phyloP scores from a whole-genome alignment of 2,888 invertebrate species.

The Dinocampus coccinellae region DNA sequence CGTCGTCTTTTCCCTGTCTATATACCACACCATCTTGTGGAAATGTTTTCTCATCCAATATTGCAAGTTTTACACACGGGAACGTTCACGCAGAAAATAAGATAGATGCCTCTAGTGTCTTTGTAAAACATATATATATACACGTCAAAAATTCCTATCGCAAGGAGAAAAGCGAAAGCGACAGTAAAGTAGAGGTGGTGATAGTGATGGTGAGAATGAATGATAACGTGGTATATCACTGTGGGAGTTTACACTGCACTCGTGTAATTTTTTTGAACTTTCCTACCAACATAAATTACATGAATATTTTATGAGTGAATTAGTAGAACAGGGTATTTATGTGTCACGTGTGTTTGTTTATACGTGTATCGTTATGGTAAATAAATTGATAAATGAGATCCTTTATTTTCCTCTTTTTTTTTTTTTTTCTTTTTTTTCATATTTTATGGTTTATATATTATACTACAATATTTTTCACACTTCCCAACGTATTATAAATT shows the following conservation, averaged over 20 bases:
- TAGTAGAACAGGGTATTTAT: neutral
- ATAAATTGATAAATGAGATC: neutral
- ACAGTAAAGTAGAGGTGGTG: neutral
- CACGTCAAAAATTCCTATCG: neutral
- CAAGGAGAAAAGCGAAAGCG: neutral
- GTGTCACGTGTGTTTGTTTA: neutral
- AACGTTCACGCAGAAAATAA: conserved; percentile 9
- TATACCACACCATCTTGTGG: neutral
- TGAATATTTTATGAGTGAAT: conserved; percentile 15
- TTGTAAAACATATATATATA: neutral
- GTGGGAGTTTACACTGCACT: neutral
- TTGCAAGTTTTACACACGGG: neutral
- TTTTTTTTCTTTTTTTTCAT: too few relatives aligned
- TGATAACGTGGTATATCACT: neutral
- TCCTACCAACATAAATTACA: neutral
- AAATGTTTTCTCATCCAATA: conserved; percentile 15
- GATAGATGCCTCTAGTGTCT: conserved; percentile 9
- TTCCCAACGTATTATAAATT: too few relatives aligned
- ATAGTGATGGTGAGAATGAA: neutral
- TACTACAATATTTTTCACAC: too few relatives aligned
- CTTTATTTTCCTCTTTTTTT: neutral
- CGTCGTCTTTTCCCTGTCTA: conserved; percentile 8
- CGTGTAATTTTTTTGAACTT: neutral
- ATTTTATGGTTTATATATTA: neutral
- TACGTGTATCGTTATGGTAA: neutral